phyloP scores from a whole-genome alignment of 1,140 invertebrate species.

The Rhagoletis pomonella region DNA sequence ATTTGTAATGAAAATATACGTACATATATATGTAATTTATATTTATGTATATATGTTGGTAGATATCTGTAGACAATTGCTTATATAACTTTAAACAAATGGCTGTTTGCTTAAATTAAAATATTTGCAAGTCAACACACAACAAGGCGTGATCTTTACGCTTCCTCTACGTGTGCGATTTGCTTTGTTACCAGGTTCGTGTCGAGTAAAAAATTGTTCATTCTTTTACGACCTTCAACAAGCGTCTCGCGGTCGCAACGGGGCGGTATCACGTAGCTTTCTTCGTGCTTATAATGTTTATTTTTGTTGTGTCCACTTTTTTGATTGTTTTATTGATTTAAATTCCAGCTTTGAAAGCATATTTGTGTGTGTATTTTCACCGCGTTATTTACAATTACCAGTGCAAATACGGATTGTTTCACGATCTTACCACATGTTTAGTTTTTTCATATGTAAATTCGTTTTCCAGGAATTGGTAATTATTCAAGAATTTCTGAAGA shows the following conservation, averaged over 20 bases:
- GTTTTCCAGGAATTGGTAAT: not conserved
- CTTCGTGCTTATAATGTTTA: not conserved
- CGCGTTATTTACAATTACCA: not conserved
- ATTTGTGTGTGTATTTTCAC: not conserved
- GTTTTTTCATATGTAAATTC: not conserved
- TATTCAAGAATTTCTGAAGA: not conserved
- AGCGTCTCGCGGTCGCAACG: not conserved
- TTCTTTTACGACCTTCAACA: slow-evolving; percentile 7
- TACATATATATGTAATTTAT: too few relatives aligned
- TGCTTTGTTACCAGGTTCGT: not conserved
- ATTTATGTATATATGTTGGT: too few relatives aligned
- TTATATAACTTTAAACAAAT: not conserved
- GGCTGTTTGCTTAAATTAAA: not conserved
- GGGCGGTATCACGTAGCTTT: not conserved
- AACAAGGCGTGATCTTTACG: not conserved
- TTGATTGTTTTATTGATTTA: not conserved
- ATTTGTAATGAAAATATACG: too few relatives aligned
- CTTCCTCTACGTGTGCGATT: not conserved
- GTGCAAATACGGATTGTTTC: not conserved
- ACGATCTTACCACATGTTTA: not conserved
- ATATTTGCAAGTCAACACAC: slow-evolving; percentile 27
- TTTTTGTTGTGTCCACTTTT: not conserved
- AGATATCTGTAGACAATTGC: too few relatives aligned
- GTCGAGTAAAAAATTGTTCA: not conserved
- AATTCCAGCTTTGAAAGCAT: not conserved